phyloP scores from a whole-genome alignment of 1,140 invertebrate species.

The Dendrolimus punctatus region DNA sequence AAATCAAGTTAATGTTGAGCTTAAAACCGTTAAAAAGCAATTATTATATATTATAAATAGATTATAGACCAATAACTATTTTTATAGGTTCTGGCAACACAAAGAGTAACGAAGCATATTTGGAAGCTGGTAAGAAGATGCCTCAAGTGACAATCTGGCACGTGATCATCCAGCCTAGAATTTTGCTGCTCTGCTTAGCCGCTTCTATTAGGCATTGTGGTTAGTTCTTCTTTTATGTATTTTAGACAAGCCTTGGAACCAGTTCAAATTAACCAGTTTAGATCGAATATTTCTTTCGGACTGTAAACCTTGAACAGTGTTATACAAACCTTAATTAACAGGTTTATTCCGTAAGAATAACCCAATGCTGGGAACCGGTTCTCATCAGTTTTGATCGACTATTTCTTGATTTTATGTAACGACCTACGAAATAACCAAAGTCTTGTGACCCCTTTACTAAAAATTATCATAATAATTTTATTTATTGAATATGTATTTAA shows the following conservation, averaged over 20 bases:
- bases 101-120: slow-evolving; percentile 29
- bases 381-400: no score
- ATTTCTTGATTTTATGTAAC: no score
- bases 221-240: slow-evolving; percentile 49
- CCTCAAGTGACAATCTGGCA: slow-evolving; percentile 78
- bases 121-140: slow-evolving; percentile 56
- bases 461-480: neutral
- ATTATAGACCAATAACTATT: neutral
- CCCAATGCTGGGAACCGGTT: no score
- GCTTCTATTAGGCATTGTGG: slow-evolving; percentile 93
- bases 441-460: neutral
- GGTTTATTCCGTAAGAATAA: no score
- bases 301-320: no score
- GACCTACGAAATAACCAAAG: neutral
- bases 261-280: no score
- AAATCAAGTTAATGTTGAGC: no score
- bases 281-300: no score
- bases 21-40: no score
- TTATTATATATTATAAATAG: no score
- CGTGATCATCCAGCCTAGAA: slow-evolving; percentile 82
- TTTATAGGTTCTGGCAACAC: slow-evolving; percentile 28
- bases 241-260: neutral
- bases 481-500: no score
- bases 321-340: no score
- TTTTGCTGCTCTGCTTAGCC: slow-evolving; percentile 87